Percentiles rank a stretch among this genome's conserved stretches.
Evolutionary conservation across 2,113 vertebrate species (phyloP).

Genomic region (Hymenochirus boettgeri): DNA sequence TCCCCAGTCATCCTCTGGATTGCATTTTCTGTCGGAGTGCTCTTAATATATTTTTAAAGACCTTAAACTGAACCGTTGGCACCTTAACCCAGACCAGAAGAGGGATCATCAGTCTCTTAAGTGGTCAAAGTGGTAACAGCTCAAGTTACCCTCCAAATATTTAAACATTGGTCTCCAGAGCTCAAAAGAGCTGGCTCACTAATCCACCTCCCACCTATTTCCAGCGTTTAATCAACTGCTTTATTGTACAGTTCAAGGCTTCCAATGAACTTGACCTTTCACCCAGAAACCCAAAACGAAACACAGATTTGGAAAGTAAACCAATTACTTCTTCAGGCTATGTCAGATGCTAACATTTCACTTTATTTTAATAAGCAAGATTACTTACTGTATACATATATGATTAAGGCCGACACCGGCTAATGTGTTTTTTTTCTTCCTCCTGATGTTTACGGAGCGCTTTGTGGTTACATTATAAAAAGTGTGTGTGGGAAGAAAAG

Average conservation of each 20-base stretch:
- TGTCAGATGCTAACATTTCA: slow-evolving; percentile 23
- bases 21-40: too few species aligned
- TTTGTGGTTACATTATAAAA: slow-evolving; percentile 12
- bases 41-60: not conserved
- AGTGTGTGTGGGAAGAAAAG: not conserved
- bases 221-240: slow-evolving; percentile 16
- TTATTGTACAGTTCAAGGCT: slow-evolving; percentile 20
- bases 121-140: slow-evolving; percentile 15
- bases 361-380: slow-evolving; percentile 26
- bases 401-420: slow-evolving; percentile 8
- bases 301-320: slow-evolving; percentile 15
- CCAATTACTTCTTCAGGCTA: slow-evolving; percentile 18
- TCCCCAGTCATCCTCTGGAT: too few species aligned
- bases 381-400: slow-evolving; percentile 23
- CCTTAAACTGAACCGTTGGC: slow-evolving; percentile 8
- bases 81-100: not conserved
- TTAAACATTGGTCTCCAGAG: slow-evolving; percentile 20
- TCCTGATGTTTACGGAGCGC: not conserved
- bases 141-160: slow-evolving; percentile 26
- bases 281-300: slow-evolving; percentile 23
- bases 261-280: slow-evolving; percentile 22
- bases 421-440: slow-evolving; percentile 11
- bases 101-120: slow-evolving; percentile 14
- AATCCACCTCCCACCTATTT: slow-evolving; percentile 20
- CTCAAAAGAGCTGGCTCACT: slow-evolving; percentile 9